Base-by-base conservation (phyloP, 2,113 vertebrate genomes). In the Otis tarda region DNA sequence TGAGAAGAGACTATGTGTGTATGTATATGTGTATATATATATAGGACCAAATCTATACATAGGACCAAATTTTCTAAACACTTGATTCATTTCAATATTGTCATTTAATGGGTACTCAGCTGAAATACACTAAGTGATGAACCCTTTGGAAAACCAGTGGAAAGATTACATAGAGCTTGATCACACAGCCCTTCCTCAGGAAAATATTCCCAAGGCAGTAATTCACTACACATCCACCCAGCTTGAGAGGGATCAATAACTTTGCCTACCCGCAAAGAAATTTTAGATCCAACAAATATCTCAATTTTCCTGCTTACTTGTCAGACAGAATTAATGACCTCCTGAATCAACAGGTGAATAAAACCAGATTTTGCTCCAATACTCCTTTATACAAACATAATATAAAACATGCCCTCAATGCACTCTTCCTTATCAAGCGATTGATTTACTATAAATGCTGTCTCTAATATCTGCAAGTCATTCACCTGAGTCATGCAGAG, bases 391-490 rank as follows among this genome's bases (percentile, higher is more conserved):
- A 57, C 14, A 91, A 83, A 39, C 10, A 55, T 64, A 91, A 84
- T 47, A 80, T 7, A 89, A 7, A 87, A 70, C 41, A 83, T 69
- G 61, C 33, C 77, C 56, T 86, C 43, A 41, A 69, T 60, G 71
- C 91, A 86, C 76, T 77, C 27, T 74, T 93, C 31, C 74, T 88
- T 53, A 77, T 89, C 49, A 83, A 95, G 69, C 0, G 0, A 95
- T 94, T 75, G 93, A 96, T 96, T 93, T 95, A 83, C 89, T 84
- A 76, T 91, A 94, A 96, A 83, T 76, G 43, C 76, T 55, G 25
- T 73, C 80, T 79, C 83, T 81, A 79, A 73, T 76, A 91, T 87
- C 82, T 92, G 91, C 91, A 95, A 94, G 93, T 94, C 95, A 97
- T 91, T 87, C 69, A 94, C 89, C 65, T 57, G 76, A 96, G 86